Conservation (phyloP, 2,113 vertebrate genomes). For the Synodontis membranacea region DNA sequence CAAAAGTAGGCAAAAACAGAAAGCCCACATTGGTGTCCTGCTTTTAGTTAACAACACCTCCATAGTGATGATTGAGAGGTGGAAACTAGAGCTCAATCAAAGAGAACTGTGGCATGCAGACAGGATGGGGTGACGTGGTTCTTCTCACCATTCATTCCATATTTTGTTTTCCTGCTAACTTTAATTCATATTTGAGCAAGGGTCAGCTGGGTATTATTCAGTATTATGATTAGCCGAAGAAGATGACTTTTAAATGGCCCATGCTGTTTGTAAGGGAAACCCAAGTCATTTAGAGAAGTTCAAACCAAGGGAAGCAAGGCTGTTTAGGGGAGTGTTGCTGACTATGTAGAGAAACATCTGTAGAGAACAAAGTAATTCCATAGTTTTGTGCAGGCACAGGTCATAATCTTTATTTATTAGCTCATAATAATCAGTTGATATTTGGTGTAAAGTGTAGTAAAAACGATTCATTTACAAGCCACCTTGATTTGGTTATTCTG, state of each 20-base stretch:
- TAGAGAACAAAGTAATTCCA: slow-evolving; percentile 29
- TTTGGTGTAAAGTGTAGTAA: background rate
- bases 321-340: slow-evolving; percentile 24
- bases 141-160: slow-evolving; percentile 48
- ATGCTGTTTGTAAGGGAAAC: slow-evolving; percentile 60
- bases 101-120: slow-evolving; percentile 55
- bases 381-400: background rate
- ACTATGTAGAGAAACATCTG: slow-evolving; percentile 25
- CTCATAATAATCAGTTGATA: background rate
- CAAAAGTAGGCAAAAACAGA: slow-evolving; percentile 57
- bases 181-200: slow-evolving; percentile 56
- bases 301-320: slow-evolving; percentile 33
- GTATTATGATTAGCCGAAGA: slow-evolving; percentile 65
- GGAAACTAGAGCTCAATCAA: slow-evolving; percentile 39
- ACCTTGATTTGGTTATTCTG: background rate
- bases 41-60: slow-evolving; percentile 56
- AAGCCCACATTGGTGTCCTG: slow-evolving; percentile 54
- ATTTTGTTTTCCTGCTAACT: slow-evolving; percentile 57
- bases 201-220: slow-evolving; percentile 56
- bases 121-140: background rate
- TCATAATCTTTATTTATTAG: background rate
- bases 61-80: slow-evolving; percentile 56
- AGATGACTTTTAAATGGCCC: slow-evolving; percentile 62
- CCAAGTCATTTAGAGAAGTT: slow-evolving; percentile 46
- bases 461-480: background rate